Evolutionary conservation across 2,797 vertebrate species (phyloP).

Genomic region (Phataginus tricuspis): DNA sequence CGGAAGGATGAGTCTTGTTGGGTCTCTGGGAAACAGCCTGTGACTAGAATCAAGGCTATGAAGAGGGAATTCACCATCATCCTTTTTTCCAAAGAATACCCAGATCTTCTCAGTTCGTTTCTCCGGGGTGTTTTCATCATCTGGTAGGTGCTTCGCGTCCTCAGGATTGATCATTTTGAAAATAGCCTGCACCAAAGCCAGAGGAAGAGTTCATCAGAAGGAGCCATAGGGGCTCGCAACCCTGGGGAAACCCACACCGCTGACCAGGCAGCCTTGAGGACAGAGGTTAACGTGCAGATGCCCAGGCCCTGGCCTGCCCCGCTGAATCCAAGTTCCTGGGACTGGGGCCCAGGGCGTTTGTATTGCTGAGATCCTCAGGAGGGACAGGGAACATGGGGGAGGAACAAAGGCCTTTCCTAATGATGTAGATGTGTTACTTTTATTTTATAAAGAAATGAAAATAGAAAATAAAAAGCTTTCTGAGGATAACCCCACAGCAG

Average conservation of each 20-base stretch:
- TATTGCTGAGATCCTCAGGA: background rate
- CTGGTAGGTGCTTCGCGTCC: slow-evolving; percentile 89
- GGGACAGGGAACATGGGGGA: background rate
- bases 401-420: background rate
- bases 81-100: slow-evolving; percentile 93
- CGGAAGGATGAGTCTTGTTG: background rate
- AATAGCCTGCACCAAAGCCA: slow-evolving; percentile 88
- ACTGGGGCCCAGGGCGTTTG: background rate
- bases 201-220: background rate
- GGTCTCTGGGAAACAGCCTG: background rate
- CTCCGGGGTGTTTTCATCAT: slow-evolving; percentile 94
- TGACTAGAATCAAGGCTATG: background rate
- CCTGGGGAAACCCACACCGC: background rate
- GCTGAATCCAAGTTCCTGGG: background rate
- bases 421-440: background rate
- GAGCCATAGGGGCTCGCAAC: background rate
- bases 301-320: background rate
- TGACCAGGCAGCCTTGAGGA: too few relatives aligned
- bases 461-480: background rate
- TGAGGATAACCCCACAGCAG: background rate
- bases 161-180: slow-evolving; percentile 94
- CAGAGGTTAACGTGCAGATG: background rate
- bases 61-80: slow-evolving; percentile 87
- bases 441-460: background rate
- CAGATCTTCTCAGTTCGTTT: slow-evolving; percentile 94